phyloP scores from a whole-genome alignment of 2,888 invertebrate genomes.

The Philhelius pedissequus region DNA sequence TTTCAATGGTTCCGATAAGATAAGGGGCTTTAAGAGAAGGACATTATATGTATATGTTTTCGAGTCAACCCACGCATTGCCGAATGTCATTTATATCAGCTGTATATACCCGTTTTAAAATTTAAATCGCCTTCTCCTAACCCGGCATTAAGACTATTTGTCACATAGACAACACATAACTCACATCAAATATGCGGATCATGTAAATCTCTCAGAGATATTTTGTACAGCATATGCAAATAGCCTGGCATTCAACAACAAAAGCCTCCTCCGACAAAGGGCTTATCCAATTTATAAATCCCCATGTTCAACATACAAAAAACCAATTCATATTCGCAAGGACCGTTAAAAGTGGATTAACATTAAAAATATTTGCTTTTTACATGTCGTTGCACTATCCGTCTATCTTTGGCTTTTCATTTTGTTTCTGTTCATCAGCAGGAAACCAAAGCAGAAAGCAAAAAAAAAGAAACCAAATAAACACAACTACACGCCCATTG shows the following conservation, averaged over 20 bases:
- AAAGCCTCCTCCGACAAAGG: slow-evolving; percentile 24
- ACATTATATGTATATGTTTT: neutral
- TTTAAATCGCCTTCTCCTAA: neutral
- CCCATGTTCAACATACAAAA: slow-evolving; percentile 18
- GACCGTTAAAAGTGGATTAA: slow-evolving; percentile 46
- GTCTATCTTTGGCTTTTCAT: slow-evolving; percentile 49
- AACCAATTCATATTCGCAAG: slow-evolving; percentile 44
- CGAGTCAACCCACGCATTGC: neutral
- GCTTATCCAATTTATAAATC: slow-evolving; percentile 34
- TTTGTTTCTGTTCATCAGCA: slow-evolving; percentile 19
- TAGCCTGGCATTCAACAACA: slow-evolving; percentile 3
- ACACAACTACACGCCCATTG: slow-evolving; percentile 38
- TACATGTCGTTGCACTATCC: slow-evolving; percentile 50
- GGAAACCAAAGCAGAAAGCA: neutral
- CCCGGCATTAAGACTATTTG: neutral
- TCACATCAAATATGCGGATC: slow-evolving; percentile 26
- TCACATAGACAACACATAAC: slow-evolving; percentile 5
- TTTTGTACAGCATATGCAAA: slow-evolving; percentile 12
- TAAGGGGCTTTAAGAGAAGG: neutral
- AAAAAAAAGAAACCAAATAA: neutral
- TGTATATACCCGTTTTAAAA: neutral
- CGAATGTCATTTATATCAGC: neutral
- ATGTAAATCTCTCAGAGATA: slow-evolving; percentile 9
- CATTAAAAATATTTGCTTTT: slow-evolving; percentile 61
- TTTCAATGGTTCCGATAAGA: no score